Base-by-base conservation (phyloP, 2,113 vertebrate genomes). In the Butastur rufipennis region DNA sequence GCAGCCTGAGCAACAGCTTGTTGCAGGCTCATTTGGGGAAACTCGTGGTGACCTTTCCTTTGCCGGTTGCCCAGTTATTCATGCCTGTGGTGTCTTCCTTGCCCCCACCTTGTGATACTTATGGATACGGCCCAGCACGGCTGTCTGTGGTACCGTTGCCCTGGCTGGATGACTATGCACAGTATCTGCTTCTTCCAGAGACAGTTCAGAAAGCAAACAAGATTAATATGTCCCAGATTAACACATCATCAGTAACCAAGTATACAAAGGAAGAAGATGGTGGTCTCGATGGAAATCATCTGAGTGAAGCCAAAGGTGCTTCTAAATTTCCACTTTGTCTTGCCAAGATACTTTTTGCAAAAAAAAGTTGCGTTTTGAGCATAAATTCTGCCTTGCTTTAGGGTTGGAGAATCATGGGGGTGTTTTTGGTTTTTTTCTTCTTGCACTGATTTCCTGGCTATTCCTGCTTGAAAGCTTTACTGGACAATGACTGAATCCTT, bases 391-490 rank as follows among this genome's bases (percentile, higher is more conserved):
- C 20, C 70, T 94, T 94, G 22, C 32, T 75, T 88, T 56, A 85
- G 43, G 38, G 8, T 9, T 81, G n/a, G 43, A 73, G 42, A 74
- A 71, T 58, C 11, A 7, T 1, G 1, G 52, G 52, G 52, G 6
- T 71, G 7, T 2, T 38, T 85, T 16, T 25, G 5, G 5, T 14
- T 77, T 61, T 5, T 43, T 77, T 15, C 13, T 82, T 50, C 16
- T 72, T 62, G 68, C 50, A 36, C 31, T 56, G 29, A 50, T 85
- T 95, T 97, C 68, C 66, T 87, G 70, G 52, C 68, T 91, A 6
- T 82, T 95, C 66, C 63, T 79, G 34, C 62, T 86, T 50, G 87
- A 96, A 92, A 48, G 75, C 61, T 88, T 96, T 87, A 50, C 77
- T 47, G 89, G 84, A 78, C 75, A 93, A 45, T 36, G 61, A 68